Base-by-base conservation (phyloP, 2,113 vertebrate species). In the Poicephalus gulielmi region DNA sequence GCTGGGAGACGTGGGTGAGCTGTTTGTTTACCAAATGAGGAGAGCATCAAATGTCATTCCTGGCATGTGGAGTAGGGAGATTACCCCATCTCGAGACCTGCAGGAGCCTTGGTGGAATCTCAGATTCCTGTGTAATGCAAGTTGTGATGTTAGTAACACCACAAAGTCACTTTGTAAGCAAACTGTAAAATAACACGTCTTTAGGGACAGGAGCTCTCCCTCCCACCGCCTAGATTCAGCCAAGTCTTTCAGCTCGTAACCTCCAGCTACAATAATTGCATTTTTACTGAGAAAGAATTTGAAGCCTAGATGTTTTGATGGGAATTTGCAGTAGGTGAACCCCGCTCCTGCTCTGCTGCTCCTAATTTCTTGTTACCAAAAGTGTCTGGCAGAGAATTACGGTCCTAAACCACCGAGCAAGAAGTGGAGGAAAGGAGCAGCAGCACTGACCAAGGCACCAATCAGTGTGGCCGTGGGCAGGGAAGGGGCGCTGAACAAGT, bases 61-160 rank as follows among this genome's bases (percentile, higher is more conserved):
- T 1, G 0, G 9, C 0, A 0, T 25, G 46, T 50, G 64, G 39
- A 60, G 10, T 0, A 0, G 28, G 20, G n/a, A 60, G 17, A 7
- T 47, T 9, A 35, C 8, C 27, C 31, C 35, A n/a, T 16, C 14
- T 64, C 33, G 53, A 66, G 86, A 39, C 28, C 18, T 31, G 28
- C 28, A n/a, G 55, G 69, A 92, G 27, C 35, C 35, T 62, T 5
- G 3, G 71, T 74, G 46, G 41, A 59, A 52, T 31, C 28, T 49
- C 17, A 24, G 6, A 35, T 77, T 41, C 73, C 16, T 8, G 13
- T 9, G 23, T 27, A 27, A 46, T 4, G 24, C 0, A 1, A 12
- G 27, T 35, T 57, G 27, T 31, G 13, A 17, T 6, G 20, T 83
- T 77, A 47, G 10, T 19, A 57, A 16, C 46, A 43, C 30, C 57